Base-by-base conservation (phyloP, 92 coral and sea anemone genomes). In the Umimayanthus kanabou region DNA sequence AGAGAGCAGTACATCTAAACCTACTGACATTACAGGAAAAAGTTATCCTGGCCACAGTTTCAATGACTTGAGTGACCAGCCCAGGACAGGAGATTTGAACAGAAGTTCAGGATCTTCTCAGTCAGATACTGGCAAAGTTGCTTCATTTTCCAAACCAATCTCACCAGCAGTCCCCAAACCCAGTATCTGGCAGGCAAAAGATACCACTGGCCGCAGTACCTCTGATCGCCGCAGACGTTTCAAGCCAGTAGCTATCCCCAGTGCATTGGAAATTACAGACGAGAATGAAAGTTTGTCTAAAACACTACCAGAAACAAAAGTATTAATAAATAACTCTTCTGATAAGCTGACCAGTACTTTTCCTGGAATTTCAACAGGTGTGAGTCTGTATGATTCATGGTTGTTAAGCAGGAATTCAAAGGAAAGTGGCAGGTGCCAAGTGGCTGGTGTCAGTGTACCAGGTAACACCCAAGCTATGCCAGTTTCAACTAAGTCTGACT, bases 181-280 rank as follows among this genome's bases (percentile, higher is more conserved):
- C 26, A 88, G 79, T 40, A 76, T 64, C 40, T 75, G 82, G 82
- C 88, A 85, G 39, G 25, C 72, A 28, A 77, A 70, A 69, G 87
- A 49, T 30, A 49, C 76, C n/a, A 43, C 88, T 14, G 92, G 87
- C 18, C 77, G 58, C 5, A 90, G 70, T 50, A 71, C 90, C 30
- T 93, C 98, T 66, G 87, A 91, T 16, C 90, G 94, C 57, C 98
- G 98, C 30, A 88, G 98, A 16, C 93, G 94, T 11, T 95, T 95
- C 85, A 95, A 95, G 85, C 98, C 98, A 26, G 98, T 95, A 20
- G 75, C 96, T 30, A 58, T 95, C 37, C 87, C 92, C 22, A 85
- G 77, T 49, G 91, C 86, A 61, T 80, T 69, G 57, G 79, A 77
- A 23, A 42, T 40, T 50, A 45, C 57, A 77, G 92, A 90, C n/a